Evolutionary conservation across 2,113 vertebrate species (phyloP), one percentile per base, ranked within the genome.

Genomic region (Dendrocopos noguchii): DNA sequence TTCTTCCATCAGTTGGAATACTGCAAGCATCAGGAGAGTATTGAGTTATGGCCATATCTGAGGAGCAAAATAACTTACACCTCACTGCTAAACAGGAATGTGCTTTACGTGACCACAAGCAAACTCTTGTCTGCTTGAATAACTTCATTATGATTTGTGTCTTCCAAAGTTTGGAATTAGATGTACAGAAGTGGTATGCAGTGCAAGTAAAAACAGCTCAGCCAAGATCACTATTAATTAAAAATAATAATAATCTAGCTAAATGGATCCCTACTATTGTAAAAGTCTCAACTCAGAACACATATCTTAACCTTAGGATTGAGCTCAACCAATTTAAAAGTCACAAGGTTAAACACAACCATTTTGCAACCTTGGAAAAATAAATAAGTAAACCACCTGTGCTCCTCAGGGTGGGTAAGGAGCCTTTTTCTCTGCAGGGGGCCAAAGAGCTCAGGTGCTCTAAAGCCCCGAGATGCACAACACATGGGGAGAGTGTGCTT

Each of bases 41-140:
- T 46, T 1, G 8, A 67, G 36, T 42, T n/a, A 42, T 0, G 0
- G 15, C 21, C 47, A 5, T 2, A 42, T 29, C 31, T 2, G 10
- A 80, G 33, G 57, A 66, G 47, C 14, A 52, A 39, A 75, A 83
- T 53, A 29, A 63, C 36, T 59, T 68, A 22, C 55, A 36, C 50
- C 17, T 73, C 65, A 81, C 60, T 50, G 75, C 28, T 73, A 57
- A 28, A 33, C 5, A 7, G 74, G 75, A 72, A 66, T 9, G 44
- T 24, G n/a, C 70, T 85, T 74, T 65, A 71, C 4, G 13, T 12
- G 57, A 31, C 46, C 64, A n/a, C 33, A 47, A 82, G 55, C 60
- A 64, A 67, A 47, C 29, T 44, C 53, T 13, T 13, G 6, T 31
- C 25, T 4, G 27, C 31, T 18, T 33, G 61, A 68, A 17, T 46